phyloP scores from a whole-genome alignment of 2,113 vertebrate species.

The Cebidichthys violaceus region DNA sequence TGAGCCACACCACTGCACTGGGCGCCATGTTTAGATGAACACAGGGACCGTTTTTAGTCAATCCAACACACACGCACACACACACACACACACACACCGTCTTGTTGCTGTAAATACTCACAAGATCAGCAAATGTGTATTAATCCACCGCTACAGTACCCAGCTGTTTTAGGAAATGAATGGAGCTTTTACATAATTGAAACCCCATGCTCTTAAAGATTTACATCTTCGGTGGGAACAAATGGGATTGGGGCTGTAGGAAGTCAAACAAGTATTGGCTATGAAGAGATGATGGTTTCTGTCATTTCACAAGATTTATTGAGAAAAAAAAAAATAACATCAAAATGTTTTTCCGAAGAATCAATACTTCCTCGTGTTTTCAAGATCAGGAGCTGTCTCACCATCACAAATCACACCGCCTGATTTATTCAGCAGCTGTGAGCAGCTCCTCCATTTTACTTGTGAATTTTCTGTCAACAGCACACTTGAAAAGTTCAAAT shows the following conservation, averaged over 20 bases:
- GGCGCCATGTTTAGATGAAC: background rate
- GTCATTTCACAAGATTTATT: background rate
- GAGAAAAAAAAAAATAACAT: background rate
- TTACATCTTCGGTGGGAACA: background rate
- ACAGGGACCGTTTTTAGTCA: background rate
- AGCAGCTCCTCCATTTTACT: background rate
- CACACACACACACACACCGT: background rate
- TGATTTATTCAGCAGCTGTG: background rate
- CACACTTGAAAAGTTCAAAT: background rate
- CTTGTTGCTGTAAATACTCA: background rate
- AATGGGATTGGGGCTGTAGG: background rate
- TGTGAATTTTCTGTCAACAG: background rate
- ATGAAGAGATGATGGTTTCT: background rate
- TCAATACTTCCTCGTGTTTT: too few species aligned
- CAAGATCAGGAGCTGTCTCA: background rate
- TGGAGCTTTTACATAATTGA: constrained; percentile 5
- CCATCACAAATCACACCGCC: too few species aligned
- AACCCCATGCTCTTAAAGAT: background rate
- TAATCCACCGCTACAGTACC: background rate
- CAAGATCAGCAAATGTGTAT: background rate
- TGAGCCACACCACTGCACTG: background rate
- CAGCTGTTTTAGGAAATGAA: background rate
- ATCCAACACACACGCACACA: too few species aligned
- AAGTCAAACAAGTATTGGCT: background rate
- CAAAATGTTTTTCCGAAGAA: too few species aligned